Percentiles rank a stretch among this genome's conserved stretches.
Conservation (phyloP, 2,888 invertebrate species). For the Euplexia lucipara region DNA sequence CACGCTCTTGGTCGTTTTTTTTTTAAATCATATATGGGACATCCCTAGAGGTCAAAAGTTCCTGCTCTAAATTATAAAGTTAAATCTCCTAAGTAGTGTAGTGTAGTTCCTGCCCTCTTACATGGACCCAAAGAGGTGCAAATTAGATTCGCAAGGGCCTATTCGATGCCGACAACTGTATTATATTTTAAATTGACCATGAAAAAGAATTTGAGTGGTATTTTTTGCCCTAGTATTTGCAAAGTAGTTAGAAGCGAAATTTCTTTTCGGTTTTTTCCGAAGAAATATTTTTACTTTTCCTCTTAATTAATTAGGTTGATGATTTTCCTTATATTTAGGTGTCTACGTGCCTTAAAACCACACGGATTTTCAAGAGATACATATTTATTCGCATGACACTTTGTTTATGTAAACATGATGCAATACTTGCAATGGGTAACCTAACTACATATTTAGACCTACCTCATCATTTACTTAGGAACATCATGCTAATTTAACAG, state of each 20-base stretch:
- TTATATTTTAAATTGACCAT: conserved; percentile 90
- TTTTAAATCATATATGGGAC: not conserved
- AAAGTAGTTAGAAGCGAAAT: conserved; percentile 34
- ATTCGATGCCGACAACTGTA: conserved; percentile 83
- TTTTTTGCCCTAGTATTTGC: conserved; percentile 56
- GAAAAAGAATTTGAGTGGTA: conserved; percentile 83
- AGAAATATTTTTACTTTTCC: not conserved
- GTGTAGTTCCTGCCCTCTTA: conserved; percentile 52
- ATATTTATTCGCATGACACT: not conserved
- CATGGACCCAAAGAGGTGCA: conserved; percentile 73
- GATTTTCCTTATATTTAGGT: conserved; percentile 9
- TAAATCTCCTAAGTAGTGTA: conserved; percentile 41
- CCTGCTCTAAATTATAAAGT: conserved; percentile 18
- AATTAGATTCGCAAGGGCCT: conserved; percentile 86
- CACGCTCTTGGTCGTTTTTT: no score
- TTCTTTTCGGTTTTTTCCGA: not conserved
- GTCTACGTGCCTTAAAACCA: conserved; percentile 29
- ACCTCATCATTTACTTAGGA: no score
- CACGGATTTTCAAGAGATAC: conserved; percentile 5
- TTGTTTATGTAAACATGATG: not conserved
- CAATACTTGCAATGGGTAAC: no score
- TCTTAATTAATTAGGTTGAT: not conserved
- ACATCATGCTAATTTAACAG: not conserved
- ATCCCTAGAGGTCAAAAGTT: conserved; percentile 32
- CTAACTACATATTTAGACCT: conserved; percentile 6